Conservation (phyloP, 1,140 invertebrate species). For the Ips typographus region DNA sequence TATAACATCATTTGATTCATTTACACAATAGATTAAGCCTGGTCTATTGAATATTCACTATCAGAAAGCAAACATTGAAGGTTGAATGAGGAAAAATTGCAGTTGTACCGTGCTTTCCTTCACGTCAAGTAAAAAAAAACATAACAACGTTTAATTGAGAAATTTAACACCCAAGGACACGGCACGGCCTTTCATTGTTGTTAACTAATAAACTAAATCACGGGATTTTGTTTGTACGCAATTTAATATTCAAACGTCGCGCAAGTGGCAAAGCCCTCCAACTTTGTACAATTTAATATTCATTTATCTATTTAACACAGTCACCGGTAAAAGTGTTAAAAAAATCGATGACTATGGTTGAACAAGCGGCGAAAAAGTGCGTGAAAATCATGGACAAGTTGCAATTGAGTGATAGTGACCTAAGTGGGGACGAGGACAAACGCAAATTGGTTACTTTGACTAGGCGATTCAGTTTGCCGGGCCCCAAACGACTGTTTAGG, state of each 20-base stretch:
- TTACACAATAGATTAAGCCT: too few species aligned
- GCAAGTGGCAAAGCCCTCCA: too few species aligned
- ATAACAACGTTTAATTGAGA: background rate
- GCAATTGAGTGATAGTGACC: background rate
- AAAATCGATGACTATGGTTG: background rate
- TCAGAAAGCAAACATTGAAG: too few species aligned
- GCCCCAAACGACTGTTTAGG: constrained; percentile 31
- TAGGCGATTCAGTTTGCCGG: constrained; percentile 39
- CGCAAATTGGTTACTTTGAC: constrained; percentile 20
- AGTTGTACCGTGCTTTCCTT: too few species aligned
- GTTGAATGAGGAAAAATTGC: too few species aligned
- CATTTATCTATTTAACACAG: background rate
- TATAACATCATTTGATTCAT: too few species aligned
- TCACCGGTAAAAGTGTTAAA: background rate
- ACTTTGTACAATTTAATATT: too few species aligned
- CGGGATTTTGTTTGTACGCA: too few species aligned
- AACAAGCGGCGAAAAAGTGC: constrained; percentile 6
- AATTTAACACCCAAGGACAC: background rate
- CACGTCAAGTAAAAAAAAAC: too few species aligned
- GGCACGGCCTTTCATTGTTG: background rate
- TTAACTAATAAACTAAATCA: too few species aligned
- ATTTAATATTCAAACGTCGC: too few species aligned
- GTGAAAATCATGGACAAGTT: constrained; percentile 20
- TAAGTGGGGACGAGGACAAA: background rate
- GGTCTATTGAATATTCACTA: too few species aligned